Percentiles rank a stretch among this genome's conserved stretches.
These are phyloP conservation scores for Formica exsecta DNA, from an alignment of 1,140 invertebrate genomes.

Conservation along the genomic window DNA sequence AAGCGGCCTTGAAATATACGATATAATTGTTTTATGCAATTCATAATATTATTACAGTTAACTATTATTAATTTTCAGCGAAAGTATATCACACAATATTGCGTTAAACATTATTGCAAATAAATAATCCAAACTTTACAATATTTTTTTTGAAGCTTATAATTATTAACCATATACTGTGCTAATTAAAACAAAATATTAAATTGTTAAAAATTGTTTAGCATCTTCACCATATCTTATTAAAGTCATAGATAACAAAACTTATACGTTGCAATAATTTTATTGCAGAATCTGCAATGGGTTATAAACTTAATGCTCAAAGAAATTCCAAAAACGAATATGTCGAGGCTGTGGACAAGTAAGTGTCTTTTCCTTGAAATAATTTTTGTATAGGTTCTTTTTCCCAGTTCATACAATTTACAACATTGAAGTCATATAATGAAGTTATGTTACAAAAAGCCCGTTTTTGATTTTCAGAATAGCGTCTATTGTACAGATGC, in stretches of 20 bases:
- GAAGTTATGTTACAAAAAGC: background rate
- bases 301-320: slow-evolving; percentile 89
- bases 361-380: slow-evolving; percentile 43
- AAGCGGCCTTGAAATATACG: background rate
- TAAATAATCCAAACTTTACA: background rate
- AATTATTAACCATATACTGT: background rate
- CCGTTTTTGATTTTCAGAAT: slow-evolving; percentile 76
- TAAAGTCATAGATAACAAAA: background rate
- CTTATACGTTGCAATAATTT: slow-evolving; percentile 4
- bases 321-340: slow-evolving; percentile 88
- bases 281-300: slow-evolving; percentile 90
- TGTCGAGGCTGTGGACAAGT: slow-evolving; percentile 88
- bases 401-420: too few species aligned
- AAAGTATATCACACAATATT: background rate
- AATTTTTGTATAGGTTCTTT: too few species aligned
- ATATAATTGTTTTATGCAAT: too few species aligned
- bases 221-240: background rate
- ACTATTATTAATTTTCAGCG: background rate
- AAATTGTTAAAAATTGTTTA: background rate
- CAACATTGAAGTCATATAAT: too few species aligned
- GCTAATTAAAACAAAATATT: background rate
- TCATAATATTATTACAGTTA: background rate
- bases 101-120: background rate
- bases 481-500: slow-evolving; percentile 81
- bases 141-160: background rate